Percentiles rank a stretch among this genome's conserved stretches.
Evolutionary conservation across 1,140 invertebrate species (phyloP).

Genomic region (Rhyacophila brunnea): DNA sequence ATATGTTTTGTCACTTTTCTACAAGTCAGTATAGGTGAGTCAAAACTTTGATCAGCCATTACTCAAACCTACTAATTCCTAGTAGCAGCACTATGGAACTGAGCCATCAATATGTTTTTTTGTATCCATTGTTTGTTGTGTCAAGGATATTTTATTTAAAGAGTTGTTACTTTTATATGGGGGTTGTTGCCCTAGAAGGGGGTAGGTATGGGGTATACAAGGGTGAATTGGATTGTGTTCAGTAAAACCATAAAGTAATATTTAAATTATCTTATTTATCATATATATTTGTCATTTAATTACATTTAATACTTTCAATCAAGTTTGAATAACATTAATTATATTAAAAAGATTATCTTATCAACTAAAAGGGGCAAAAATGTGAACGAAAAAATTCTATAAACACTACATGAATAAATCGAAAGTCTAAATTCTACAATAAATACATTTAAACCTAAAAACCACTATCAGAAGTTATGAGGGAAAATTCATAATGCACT

Average conservation of each 20-base stretch:
- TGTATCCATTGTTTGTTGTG: no score
- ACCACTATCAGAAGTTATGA: background rate
- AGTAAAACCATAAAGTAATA: constrained; percentile 6
- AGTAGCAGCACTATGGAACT: no score
- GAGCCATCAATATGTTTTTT: no score
- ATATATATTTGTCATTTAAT: constrained; percentile 36
- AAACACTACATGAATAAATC: constrained; percentile 24
- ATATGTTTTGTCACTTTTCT: no score
- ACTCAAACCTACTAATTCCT: no score
- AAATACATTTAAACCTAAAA: constrained; percentile 31
- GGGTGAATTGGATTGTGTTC: no score
- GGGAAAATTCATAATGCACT: constrained; percentile 1
- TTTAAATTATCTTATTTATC: constrained; percentile 28
- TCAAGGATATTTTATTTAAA: no score
- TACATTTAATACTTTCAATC: constrained; percentile 36
- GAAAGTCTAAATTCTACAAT: constrained; percentile 30
- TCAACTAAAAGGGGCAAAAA: constrained; percentile 23
- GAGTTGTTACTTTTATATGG: no score
- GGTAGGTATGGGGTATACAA: background rate
- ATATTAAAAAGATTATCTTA: constrained; percentile 27
- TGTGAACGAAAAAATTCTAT: constrained; percentile 8
- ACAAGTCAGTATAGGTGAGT: no score
- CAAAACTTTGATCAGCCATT: no score
- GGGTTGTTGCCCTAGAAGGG: background rate
- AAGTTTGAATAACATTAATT: constrained; percentile 28